Evolutionary conservation across 1,140 invertebrate genomes (phyloP), one percentile per base, ranked within the genome.

Genomic region (Medauroidea extradentata): DNA sequence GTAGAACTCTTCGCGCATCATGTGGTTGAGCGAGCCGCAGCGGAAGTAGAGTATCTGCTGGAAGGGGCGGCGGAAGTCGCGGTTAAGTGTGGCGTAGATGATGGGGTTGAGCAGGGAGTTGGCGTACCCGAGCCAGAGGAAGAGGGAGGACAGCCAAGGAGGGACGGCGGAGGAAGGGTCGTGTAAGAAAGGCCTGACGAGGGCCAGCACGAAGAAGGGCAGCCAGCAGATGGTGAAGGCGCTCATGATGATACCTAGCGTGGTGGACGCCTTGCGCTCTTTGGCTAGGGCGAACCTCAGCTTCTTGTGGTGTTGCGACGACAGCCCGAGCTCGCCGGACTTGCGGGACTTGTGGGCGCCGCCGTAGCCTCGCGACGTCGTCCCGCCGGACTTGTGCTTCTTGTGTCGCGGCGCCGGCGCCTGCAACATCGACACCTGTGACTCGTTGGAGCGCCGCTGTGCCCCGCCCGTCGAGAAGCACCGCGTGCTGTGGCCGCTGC

Each of bases 191-290:
- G 86, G 91, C 68, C 86, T 81, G 27, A 96, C 83, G 9, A 96
- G 75, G 1, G 94, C 93, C 29, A 96, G 79, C 7, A 97, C 90
- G 75, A 99, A 98, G 74, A 97, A 99, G 1, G 96, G 96, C 29
- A 98, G 77, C 96, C 96, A 99, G 72, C 96, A 99, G 54, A 97
- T 79, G 14, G 90, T 91, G 69, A 99, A 99, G 1, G 95, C 93
- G 59, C 91, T 95, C 91, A 96, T 94, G 51, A 99, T 97, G 54
- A 99, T 97, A 13, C 95, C 95, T 55, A 99, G 81, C 0, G 96
- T 98, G 18, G 94, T 94, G 51, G 93, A 95, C 2, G 95, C 95
- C 73, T 98, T 60, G 21, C 58, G 58, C 29, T 60, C 58, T 11
- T 53, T 53, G 51, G 58, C 51, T n/a, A 60, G 58, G 13, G 52